Percentiles rank a stretch among this genome's conserved stretches.
phyloP scores from a whole-genome alignment of 2,113 vertebrate genomes.

The Athene noctua region DNA sequence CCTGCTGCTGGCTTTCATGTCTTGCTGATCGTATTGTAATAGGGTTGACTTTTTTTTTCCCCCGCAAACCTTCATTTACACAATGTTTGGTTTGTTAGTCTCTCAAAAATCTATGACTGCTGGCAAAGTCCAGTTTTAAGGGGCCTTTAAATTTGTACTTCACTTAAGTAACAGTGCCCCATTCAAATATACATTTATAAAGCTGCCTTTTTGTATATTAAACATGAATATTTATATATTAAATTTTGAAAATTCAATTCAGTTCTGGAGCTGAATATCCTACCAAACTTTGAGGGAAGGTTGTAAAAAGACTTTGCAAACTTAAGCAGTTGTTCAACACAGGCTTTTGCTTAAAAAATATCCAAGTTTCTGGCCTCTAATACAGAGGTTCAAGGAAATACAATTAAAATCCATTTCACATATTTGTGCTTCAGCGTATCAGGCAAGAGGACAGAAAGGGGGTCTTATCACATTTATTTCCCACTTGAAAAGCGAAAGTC shows the following conservation, averaged over 20 bases:
- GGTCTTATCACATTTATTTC: constrained; percentile 66
- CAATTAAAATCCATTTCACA: constrained; percentile 51
- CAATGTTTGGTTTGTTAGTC: constrained; percentile 63
- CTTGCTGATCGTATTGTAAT: constrained; percentile 62
- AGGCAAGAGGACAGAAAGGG: constrained; percentile 46
- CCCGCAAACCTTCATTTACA: constrained; percentile 56
- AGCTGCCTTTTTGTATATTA: constrained; percentile 32
- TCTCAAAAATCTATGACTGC: constrained; percentile 28
- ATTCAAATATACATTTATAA: constrained; percentile 44
- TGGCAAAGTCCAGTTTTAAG: constrained; percentile 56
- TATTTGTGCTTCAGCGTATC: constrained; percentile 41
- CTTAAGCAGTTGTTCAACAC: constrained; percentile 9
- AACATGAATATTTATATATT: constrained; percentile 48
- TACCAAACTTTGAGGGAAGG: not conserved
- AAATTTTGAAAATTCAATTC: constrained; percentile 48
- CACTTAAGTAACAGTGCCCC: constrained; percentile 32
- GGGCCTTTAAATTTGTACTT: constrained; percentile 37
- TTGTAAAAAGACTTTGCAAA: constrained; percentile 16
- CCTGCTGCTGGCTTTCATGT: constrained; percentile 64
- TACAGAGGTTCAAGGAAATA: constrained; percentile 53
- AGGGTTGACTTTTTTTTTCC: not conserved
- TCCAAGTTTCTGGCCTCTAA: constrained; percentile 2
- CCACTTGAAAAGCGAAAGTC: constrained; percentile 70
- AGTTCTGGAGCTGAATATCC: constrained; percentile 16
- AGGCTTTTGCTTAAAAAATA: constrained; percentile 24